phyloP scores from a whole-genome alignment of 2,888 invertebrate genomes.

The Drosophila subsilvestris region DNA sequence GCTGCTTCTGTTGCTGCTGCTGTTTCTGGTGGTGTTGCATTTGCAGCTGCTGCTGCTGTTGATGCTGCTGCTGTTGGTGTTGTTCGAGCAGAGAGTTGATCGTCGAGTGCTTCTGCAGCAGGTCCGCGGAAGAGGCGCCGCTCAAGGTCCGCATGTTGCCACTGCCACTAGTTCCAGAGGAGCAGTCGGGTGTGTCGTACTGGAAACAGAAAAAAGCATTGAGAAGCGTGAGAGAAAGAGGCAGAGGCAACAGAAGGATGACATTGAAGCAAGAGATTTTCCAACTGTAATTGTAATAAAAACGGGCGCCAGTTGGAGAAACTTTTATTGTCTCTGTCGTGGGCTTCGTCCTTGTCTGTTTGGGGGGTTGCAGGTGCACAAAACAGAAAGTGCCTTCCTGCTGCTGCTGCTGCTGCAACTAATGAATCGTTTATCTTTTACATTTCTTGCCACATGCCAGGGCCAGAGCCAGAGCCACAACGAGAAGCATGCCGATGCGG shows the following conservation, averaged over 20 bases:
- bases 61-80: constrained; percentile 79
- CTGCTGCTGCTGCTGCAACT: constrained; percentile 60
- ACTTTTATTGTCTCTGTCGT: constrained; percentile 53
- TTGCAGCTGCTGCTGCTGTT: constrained; percentile 53
- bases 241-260: constrained; percentile 9
- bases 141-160: constrained; percentile 74
- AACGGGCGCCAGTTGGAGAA: constrained; percentile 48
- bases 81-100: constrained; percentile 85
- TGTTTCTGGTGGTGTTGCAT: constrained; percentile 69
- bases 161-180: constrained; percentile 46
- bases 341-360: constrained; percentile 1
- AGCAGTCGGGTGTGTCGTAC: constrained; percentile 75
- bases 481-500: constrained; percentile 15
- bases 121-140: constrained; percentile 81
- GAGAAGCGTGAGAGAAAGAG: background rate
- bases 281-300: constrained; percentile 62
- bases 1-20: constrained; percentile 59
- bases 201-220: constrained; percentile 48
- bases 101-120: constrained; percentile 85
- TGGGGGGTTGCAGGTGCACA: constrained; percentile 7
- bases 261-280: constrained; percentile 36
- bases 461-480: constrained; percentile 1
- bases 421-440: constrained; percentile 81
- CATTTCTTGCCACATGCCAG: constrained; percentile 74
- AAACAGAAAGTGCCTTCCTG: constrained; percentile 29